phyloP scores from a whole-genome alignment of 2,888 invertebrate genomes.

The Lepas anatifera region DNA sequence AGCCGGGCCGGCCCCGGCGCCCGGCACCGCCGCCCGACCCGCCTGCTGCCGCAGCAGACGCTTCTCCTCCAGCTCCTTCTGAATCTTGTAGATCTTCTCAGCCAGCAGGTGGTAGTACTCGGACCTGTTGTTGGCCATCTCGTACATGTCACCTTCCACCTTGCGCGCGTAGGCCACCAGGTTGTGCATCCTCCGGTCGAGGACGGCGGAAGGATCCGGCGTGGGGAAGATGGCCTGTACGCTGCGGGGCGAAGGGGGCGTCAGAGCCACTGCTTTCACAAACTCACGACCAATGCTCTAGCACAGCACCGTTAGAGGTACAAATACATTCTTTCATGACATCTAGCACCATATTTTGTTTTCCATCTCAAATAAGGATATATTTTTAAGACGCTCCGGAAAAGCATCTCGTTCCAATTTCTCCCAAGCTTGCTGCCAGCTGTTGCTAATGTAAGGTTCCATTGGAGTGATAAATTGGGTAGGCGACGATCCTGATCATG shows the following conservation, averaged over 20 bases:
- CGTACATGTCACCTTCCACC: slow-evolving; percentile 99
- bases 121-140: slow-evolving; percentile 72
- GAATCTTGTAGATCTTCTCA: slow-evolving; percentile 99
- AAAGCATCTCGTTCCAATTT: too few species aligned
- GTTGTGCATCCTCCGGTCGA: slow-evolving; percentile 95
- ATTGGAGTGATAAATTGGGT: too few species aligned
- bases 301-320: too few species aligned
- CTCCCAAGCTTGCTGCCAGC: too few species aligned
- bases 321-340: too few species aligned
- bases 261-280: too few species aligned
- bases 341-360: too few species aligned
- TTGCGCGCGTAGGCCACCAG: slow-evolving; percentile 95
- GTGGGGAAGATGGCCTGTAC: slow-evolving; percentile 99
- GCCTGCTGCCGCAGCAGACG: slow-evolving; percentile 72
- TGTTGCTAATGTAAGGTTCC: too few species aligned
- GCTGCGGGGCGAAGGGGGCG: slow-evolving; percentile 33
- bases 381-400: too few species aligned
- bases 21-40: background rate
- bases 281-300: too few species aligned
- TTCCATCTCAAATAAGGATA: too few species aligned
- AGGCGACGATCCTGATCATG: too few species aligned
- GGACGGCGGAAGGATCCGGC: slow-evolving; percentile 89
- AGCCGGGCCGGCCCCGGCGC: slow-evolving; percentile 13
- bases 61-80: slow-evolving; percentile 76
- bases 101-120: slow-evolving; percentile 77